These are phyloP conservation scores for Pyxicephalus adspersus DNA, from an alignment of 2,113 vertebrate species.

Conservation along the genomic window DNA sequence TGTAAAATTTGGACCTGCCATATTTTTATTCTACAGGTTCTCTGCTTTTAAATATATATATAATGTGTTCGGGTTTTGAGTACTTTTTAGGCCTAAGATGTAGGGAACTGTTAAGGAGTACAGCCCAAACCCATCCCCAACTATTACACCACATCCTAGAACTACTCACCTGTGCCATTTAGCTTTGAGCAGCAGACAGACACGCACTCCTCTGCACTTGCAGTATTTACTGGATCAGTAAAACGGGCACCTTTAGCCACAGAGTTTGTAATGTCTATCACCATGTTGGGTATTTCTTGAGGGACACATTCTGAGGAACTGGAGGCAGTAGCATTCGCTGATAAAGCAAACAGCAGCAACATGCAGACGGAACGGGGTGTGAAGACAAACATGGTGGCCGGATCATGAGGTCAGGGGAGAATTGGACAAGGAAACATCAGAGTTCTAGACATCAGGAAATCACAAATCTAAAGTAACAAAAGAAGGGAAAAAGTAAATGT, in stretches of 20 bases:
- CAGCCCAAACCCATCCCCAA: too few relatives aligned
- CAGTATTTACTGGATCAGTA: conserved; percentile 58
- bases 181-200: conserved; percentile 67
- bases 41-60: too few relatives aligned
- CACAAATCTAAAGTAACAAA: background rate
- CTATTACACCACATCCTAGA: too few relatives aligned
- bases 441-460: background rate
- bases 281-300: conserved; percentile 58
- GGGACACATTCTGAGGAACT: conserved; percentile 58
- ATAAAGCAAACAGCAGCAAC: conserved; percentile 4
- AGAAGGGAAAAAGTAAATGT: background rate
- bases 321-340: background rate
- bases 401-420: background rate
- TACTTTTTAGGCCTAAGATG: too few relatives aligned
- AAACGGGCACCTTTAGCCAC: conserved; percentile 67
- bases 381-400: conserved; percentile 57
- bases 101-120: too few relatives aligned
- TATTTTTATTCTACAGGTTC: too few relatives aligned
- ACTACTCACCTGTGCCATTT: conserved; percentile 64
- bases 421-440: background rate
- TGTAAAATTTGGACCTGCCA: too few relatives aligned
- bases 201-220: conserved; percentile 58
- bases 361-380: background rate
- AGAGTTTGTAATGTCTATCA: conserved; percentile 65
- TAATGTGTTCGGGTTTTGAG: too few relatives aligned